phyloP scores from a whole-genome alignment of 2,888 invertebrate genomes.

The Baccha elongata region DNA sequence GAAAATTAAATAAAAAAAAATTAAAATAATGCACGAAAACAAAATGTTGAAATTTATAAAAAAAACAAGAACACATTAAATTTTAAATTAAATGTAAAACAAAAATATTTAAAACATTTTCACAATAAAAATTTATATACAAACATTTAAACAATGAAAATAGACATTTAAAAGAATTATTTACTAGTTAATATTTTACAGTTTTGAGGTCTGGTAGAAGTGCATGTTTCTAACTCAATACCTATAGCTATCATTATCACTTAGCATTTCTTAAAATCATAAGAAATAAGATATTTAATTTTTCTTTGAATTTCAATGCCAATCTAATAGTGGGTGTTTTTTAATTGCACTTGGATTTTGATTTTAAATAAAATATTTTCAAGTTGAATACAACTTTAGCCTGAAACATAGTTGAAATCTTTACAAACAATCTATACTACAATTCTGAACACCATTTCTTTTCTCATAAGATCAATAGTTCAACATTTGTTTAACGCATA shows the following conservation, averaged over 20 bases:
- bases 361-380: too few relatives aligned
- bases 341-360: too few relatives aligned
- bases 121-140: conserved; percentile 15
- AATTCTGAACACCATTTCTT: too few relatives aligned
- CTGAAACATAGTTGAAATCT: too few relatives aligned
- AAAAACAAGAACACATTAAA: neutral
- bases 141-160: conserved; percentile 9
- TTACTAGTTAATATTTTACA: neutral
- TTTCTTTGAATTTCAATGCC: neutral
- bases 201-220: neutral
- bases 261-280: neutral
- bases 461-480: too few relatives aligned
- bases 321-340: too few relatives aligned
- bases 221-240: neutral
- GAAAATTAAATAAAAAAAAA: conserved; percentile 22
- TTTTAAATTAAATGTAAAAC: conserved; percentile 20
- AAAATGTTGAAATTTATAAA: conserved; percentile 7
- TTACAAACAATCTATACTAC: too few relatives aligned
- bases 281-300: neutral
- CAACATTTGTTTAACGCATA: too few relatives aligned
- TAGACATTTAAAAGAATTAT: conserved; percentile 2
- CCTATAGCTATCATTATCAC: neutral
- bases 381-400: too few relatives aligned
- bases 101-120: conserved; percentile 23
- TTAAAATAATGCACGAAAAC: conserved; percentile 11